Conservation (phyloP, 2,797 vertebrate genomes). For the Anguilla megastoma region DNA sequence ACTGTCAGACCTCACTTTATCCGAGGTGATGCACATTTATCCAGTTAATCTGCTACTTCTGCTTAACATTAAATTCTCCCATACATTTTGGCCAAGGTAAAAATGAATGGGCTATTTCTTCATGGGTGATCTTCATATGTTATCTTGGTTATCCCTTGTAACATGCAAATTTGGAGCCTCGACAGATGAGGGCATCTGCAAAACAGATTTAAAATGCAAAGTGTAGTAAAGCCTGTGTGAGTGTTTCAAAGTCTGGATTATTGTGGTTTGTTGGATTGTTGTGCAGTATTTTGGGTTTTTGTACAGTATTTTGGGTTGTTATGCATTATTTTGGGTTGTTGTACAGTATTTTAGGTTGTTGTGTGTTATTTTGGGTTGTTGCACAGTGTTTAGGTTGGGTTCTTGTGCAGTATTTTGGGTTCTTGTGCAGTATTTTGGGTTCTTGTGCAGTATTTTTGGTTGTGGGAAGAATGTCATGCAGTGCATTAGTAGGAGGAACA, state of each 20-base stretch:
- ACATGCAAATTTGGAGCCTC: not conserved
- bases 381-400: no score
- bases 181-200: not conserved
- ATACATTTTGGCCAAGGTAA: not conserved
- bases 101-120: not conserved
- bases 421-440: not conserved
- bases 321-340: no score
- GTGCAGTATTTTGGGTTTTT: no score
- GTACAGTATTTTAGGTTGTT: not conserved
- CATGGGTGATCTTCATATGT: not conserved
- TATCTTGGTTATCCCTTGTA: not conserved
- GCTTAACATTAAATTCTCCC: not conserved
- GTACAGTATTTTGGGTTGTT: no score
- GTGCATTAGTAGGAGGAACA: not conserved
- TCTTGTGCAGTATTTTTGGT: not conserved
- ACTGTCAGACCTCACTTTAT: not conserved
- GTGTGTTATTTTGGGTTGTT: not conserved
- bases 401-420: no score
- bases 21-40: not conserved
- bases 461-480: not conserved
- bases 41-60: no score
- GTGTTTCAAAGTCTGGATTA: not conserved
- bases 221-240: not conserved
- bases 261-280: no score
- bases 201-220: not conserved